A percentile compares a stretch with the other conserved stretches of the same genome.
Conservation (phyloP, 1,140 invertebrate species). For the Bilobella aurantiaca region DNA sequence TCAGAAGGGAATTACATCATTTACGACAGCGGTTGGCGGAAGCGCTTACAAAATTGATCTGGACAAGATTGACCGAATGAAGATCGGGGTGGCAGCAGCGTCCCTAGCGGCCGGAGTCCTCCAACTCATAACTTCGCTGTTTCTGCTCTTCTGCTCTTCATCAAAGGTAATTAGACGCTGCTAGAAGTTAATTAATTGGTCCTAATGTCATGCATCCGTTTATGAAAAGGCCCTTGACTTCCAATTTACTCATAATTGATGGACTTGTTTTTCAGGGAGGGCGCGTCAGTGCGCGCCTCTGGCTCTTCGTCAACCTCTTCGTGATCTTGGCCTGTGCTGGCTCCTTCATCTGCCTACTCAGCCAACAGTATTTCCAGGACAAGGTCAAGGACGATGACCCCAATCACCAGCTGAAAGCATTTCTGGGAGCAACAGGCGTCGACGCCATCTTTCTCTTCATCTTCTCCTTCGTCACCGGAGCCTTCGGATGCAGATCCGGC, state of each 20-base stretch:
- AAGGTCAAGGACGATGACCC: conserved; percentile 1
- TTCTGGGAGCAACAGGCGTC: conserved; percentile 1
- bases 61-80: background rate
- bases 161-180: conserved; percentile 16
- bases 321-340: conserved; percentile 8
- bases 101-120: conserved; percentile 15
- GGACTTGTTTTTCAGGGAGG: conserved; percentile 10
- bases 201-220: too few species aligned
- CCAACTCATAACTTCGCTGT: conserved; percentile 18
- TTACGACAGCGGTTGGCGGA: background rate
- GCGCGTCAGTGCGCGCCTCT: conserved; percentile 6
- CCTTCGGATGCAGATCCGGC: conserved; percentile 8
- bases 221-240: too few species aligned
- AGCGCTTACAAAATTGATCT: background rate
- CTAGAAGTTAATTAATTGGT: too few species aligned
- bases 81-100: background rate
- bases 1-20: background rate
- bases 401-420: conserved; percentile 10
- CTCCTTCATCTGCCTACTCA: conserved; percentile 12
- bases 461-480: conserved; percentile 14
- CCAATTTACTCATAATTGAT: too few species aligned
- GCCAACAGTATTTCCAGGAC: background rate
- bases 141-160: conserved; percentile 11
- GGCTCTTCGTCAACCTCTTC: conserved; percentile 11
- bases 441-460: conserved; percentile 19